Base-by-base conservation (phyloP, 1,140 invertebrate genomes). In the Bombus consobrinus region DNA sequence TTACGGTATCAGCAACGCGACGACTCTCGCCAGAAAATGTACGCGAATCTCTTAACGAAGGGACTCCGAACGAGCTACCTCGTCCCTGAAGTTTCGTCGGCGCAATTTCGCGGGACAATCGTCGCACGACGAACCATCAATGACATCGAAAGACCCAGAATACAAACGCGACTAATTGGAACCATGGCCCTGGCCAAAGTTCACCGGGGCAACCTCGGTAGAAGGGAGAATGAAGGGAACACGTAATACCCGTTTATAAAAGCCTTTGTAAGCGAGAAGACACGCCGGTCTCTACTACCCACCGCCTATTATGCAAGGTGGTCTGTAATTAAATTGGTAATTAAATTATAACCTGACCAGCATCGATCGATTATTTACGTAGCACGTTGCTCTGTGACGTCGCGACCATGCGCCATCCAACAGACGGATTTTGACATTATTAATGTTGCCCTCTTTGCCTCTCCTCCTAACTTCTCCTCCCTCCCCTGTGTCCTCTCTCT, bases 341-440 rank as follows among this genome's bases (percentile, higher is more conserved):
- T 72, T 71, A 71, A 83, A 83, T 83, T 85, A 81, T 53, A 73
- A 32, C n/a, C 37, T 32, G 72, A 37, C 32, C 81, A 68, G 28
- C 34, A 25, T 53, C 39, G 59, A 88, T 89, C 81, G 88, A 89
- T 82, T 86, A 86, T 88, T 88, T 88, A 85, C 62, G 28, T 72
- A 34, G 32, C 66, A 32, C 86, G 79, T 73, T 66, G 66, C 75
- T 12, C 28, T 5, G 15, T 32, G 57, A 66, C 43, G 47, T 28
- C 43, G 15, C 43, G 47, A 12, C 47, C 75, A 22, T 53, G 47
- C 47, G 32, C 71, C 72, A 68, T 37, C 66, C 34, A 39, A 37
- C 34, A 41, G 76, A 80, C 41, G 80, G 66, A 57, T 72, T 71
- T 83, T 62, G 83, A 79, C 88, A 74, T 89, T 86, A 89, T 89